These are phyloP conservation scores for Micromussa lordhowensis DNA, from an alignment of 92 coral and sea anemone species.

Conservation along the genomic window DNA sequence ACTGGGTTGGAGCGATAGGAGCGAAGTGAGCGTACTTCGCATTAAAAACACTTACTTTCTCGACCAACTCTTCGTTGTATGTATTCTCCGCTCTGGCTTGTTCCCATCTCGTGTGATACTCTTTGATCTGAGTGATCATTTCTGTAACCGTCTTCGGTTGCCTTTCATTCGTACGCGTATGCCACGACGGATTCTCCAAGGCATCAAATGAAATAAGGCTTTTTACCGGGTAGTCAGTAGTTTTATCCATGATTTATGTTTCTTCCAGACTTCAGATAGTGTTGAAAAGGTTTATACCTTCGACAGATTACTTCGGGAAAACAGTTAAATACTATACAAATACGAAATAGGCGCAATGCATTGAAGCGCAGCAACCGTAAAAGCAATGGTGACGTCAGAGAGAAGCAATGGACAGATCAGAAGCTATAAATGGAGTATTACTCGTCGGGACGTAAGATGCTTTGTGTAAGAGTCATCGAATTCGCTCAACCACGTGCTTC, in stretches of 20 bases:
- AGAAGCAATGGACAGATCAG: background rate
- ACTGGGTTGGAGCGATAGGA: too few relatives aligned
- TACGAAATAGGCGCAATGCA: background rate
- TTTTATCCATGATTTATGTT: background rate
- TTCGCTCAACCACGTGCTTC: slow-evolving; percentile 29
- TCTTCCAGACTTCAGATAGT: background rate
- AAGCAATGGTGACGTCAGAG: slow-evolving; percentile 8
- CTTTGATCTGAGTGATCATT: slow-evolving; percentile 54
- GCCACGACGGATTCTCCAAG: slow-evolving; percentile 80
- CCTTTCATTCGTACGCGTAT: background rate
- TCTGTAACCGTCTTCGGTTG: slow-evolving; percentile 6
- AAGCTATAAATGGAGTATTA: background rate
- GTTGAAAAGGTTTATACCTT: background rate
- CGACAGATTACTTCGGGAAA: background rate
- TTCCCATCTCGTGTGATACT: slow-evolving; percentile 54
- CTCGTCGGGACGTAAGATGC: background rate
- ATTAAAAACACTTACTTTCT: background rate
- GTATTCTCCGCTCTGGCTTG: background rate
- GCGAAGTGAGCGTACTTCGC: too few relatives aligned
- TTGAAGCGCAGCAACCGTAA: background rate
- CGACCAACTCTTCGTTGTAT: background rate
- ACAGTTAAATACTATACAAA: too few relatives aligned
- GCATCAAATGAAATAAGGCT: slow-evolving; percentile 72
- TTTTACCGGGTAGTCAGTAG: slow-evolving; percentile 28
- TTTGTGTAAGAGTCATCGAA: slow-evolving; percentile 5